Conservation (phyloP, 1,140 invertebrate genomes). For the Zaprionus inermis region DNA sequence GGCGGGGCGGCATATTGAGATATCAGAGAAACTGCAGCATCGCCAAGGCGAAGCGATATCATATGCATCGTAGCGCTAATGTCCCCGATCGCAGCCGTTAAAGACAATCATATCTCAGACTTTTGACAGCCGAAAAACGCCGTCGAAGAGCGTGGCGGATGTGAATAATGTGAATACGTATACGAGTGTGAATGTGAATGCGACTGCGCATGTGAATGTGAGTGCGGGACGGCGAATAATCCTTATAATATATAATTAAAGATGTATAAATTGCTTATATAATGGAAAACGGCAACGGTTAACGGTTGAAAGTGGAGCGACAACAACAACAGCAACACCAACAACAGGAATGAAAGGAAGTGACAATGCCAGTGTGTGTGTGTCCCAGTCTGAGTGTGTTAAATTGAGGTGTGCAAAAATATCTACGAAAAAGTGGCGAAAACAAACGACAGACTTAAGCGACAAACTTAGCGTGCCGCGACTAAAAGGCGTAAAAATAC, state of each 20-base stretch:
- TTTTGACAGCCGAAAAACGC: constrained; percentile 13
- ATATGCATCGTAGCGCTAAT: constrained; percentile 19
- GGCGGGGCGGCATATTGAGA: neutral
- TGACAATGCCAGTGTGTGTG: constrained; percentile 48
- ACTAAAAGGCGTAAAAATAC: constrained; percentile 71
- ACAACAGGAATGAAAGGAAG: constrained; percentile 68
- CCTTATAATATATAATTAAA: constrained; percentile 70
- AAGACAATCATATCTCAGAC: constrained; percentile 16
- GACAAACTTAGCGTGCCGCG: constrained; percentile 68
- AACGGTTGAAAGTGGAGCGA: constrained; percentile 64
- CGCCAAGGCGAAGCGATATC: constrained; percentile 10
- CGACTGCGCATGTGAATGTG: constrained; percentile 12
- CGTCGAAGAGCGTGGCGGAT: constrained; percentile 51
- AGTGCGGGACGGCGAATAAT: constrained; percentile 61
- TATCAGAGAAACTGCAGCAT: neutral
- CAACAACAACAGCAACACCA: constrained; percentile 32
- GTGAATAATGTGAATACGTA: constrained; percentile 52
- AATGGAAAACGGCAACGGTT: constrained; percentile 33
- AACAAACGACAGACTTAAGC: constrained; percentile 69
- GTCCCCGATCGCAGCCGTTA: constrained; percentile 28
- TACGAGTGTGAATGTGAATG: constrained; percentile 28
- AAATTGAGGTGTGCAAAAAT: constrained; percentile 60
- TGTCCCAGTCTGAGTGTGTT: constrained; percentile 34
- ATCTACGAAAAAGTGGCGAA: constrained; percentile 51
- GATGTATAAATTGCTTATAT: constrained; percentile 34